Evolutionary conservation across 1,140 invertebrate species (phyloP).

Genomic region (Halyomorpha halys): DNA sequence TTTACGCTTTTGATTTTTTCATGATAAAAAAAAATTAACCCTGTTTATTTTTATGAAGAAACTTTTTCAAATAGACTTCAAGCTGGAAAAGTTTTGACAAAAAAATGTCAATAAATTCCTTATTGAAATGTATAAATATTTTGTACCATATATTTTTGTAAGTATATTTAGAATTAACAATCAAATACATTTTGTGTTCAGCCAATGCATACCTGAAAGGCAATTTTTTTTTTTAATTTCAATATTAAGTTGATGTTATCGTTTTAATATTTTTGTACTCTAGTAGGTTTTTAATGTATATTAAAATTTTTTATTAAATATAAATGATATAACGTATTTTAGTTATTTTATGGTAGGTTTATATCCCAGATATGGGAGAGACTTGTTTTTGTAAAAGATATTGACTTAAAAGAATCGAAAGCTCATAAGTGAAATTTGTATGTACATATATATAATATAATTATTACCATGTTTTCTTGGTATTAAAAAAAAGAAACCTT

Average conservation of each 20-base stretch:
- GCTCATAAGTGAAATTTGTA: slow-evolving; percentile 1
- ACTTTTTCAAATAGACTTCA: background rate
- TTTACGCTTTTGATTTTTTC: background rate
- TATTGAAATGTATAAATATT: slow-evolving; percentile 23
- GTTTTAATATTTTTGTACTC: slow-evolving; percentile 25
- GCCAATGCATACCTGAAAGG: slow-evolving; percentile 23
- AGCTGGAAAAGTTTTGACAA: slow-evolving; percentile 7
- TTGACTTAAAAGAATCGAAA: background rate
- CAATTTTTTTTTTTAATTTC: slow-evolving; percentile 12
- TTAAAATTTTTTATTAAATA: slow-evolving; percentile 19
- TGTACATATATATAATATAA: slow-evolving; percentile 15
- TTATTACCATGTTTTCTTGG: slow-evolving; percentile 8
- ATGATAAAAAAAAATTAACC: background rate
- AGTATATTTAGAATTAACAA: slow-evolving; percentile 25
- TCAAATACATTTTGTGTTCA: slow-evolving; percentile 27
- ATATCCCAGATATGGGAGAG: background rate
- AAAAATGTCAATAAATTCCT: slow-evolving; percentile 21
- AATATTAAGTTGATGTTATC: slow-evolving; percentile 20
- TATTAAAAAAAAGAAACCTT: slow-evolving; percentile 6
- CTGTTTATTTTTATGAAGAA: slow-evolving; percentile 1
- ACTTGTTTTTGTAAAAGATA: slow-evolving; percentile 10
- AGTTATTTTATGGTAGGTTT: slow-evolving; percentile 18
- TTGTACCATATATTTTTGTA: slow-evolving; percentile 26
- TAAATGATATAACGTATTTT: slow-evolving; percentile 17
- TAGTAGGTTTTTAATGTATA: slow-evolving; percentile 18